phyloP scores from a whole-genome alignment of 2,113 vertebrate species.

The Phalacrocorax aristotelis region DNA sequence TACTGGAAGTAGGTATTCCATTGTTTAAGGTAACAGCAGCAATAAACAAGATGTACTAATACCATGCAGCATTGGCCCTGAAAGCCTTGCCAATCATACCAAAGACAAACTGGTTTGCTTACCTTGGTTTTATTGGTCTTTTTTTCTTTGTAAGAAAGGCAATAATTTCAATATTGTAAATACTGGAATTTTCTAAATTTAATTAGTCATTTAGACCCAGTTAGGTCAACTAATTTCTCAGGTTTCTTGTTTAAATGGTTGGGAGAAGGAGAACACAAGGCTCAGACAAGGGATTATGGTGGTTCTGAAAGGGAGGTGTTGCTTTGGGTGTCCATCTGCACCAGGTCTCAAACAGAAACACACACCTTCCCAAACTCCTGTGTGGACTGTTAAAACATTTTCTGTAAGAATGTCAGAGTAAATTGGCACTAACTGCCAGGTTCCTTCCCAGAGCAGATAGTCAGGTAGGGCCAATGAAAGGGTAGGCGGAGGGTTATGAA shows the following conservation, averaged over 20 bases:
- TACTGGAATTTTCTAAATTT: not conserved
- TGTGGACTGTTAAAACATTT: not conserved
- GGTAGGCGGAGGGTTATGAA: not conserved
- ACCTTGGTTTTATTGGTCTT: not conserved
- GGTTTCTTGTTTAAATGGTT: not conserved
- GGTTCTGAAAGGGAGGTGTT: not conserved
- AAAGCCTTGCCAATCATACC: not conserved
- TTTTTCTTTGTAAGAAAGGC: not conserved
- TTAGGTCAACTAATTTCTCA: not conserved
- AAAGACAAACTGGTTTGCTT: not conserved
- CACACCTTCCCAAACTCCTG: fast-evolving
- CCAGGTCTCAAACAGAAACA: not conserved
- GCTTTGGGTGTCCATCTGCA: not conserved
- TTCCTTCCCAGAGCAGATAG: not conserved
- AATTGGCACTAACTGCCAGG: not conserved
- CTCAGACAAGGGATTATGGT: not conserved
- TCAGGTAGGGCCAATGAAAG: not conserved
- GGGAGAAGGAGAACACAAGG: not conserved
- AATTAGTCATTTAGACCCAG: not conserved
- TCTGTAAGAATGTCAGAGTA: fast-evolving
- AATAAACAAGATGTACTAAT: not conserved
- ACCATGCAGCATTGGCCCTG: not conserved
- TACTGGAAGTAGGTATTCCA: not conserved
- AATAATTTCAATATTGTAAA: not conserved
- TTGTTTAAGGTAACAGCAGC: not conserved